Evolutionary conservation across 2,797 vertebrate genomes (phyloP), one percentile per base, ranked within the genome.

Genomic region (Muscicapa comitata): DNA sequence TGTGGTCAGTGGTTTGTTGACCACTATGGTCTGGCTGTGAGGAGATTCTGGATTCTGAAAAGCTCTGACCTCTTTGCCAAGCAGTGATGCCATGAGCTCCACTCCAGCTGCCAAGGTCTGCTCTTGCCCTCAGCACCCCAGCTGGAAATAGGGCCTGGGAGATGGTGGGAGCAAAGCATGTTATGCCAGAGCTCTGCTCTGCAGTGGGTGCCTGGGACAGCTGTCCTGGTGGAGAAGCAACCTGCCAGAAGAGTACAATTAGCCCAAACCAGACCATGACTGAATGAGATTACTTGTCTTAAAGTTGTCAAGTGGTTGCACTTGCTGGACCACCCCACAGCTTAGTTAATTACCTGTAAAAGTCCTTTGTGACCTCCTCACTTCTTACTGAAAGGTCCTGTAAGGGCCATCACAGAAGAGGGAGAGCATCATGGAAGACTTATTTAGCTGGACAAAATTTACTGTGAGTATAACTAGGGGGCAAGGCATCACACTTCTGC

Each of bases 161-260:
- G 58, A 35, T 1, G 11, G 13, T n/a, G 24, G 53, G 38, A 80
- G 16, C 2, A 3, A 58, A 62, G 48, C 4, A 6, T 15, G 17
- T n/a, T 0, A 0, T 42, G 54, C 11, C 62, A 26, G 24, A 72
- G 61, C 66, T 75, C 47, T 67, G 33, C 0, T 0, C 50, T n/a
- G 23, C 2, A 19, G 9, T 0, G 7, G 29, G 29, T 48, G 7
- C 62, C 33, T 43, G 10, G 19, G 35, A 25, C 21, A 58, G 13
- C 28, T 62, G 20, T n/a, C 3, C 29, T 26, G 42, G 20, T 35
- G 17, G 37, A 84, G 40, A 55, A 72, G 13, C 11, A 43, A 40
- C 25, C 23, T 63, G 19, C 19, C 48, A 15, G 14, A 87, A 66
- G 74, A 51, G 31, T 13, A 47, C 19, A 75, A 13, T 18, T 40